Percentiles rank a stretch among this genome's conserved stretches.
Evolutionary conservation across 2,888 invertebrate genomes (phyloP).

Genomic region (Sinohyriopsis cumingii): DNA sequence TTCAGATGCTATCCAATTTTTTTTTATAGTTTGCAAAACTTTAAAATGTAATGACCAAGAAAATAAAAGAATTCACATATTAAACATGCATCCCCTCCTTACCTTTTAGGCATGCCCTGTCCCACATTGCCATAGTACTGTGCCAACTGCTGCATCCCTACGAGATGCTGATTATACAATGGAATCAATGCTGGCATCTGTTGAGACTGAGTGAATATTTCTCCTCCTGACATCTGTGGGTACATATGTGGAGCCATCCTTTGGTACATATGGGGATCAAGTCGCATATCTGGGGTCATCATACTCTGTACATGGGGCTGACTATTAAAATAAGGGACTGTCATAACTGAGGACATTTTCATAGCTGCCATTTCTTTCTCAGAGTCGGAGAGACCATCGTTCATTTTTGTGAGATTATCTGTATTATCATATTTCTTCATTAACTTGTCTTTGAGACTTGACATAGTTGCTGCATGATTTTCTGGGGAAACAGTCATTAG

Average conservation of each 20-base stretch:
- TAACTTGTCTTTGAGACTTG: constrained; percentile 60
- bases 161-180: constrained; percentile 47
- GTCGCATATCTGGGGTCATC: constrained; percentile 23
- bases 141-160: constrained; percentile 49
- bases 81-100: neutral
- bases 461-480: constrained; percentile 45
- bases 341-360: neutral
- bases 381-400: neutral
- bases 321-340: constrained; percentile 3
- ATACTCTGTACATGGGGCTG: constrained; percentile 7
- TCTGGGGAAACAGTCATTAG: constrained; percentile 26
- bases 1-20: too few species aligned
- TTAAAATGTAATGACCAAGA: too few species aligned
- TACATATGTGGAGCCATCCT: too few species aligned
- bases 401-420: constrained; percentile 45
- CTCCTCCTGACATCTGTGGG: too few species aligned
- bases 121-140: constrained; percentile 17
- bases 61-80: too few species aligned
- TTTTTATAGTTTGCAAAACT: too few species aligned
- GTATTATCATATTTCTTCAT: constrained; percentile 56
- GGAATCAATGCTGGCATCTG: constrained; percentile 16
- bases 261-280: neutral
- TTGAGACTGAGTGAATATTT: neutral
- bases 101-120: constrained; percentile 10
- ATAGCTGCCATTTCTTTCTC: neutral